Conservation (phyloP, 2,797 vertebrate species). For the Sphaeramia orbicularis region DNA sequence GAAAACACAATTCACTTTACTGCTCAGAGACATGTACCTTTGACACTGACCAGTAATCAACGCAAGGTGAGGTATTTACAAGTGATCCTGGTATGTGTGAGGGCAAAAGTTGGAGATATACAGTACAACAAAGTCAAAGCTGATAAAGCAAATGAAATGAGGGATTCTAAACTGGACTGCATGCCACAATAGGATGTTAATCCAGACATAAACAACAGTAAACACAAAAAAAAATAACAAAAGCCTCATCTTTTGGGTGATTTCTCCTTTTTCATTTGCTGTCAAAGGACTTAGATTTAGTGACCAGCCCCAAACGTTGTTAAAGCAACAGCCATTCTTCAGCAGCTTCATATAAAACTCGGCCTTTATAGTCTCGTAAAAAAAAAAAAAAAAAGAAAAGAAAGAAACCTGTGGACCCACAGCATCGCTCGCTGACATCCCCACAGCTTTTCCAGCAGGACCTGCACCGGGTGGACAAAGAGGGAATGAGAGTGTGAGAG, state of each 20-base stretch:
- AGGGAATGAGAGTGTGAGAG: conserved; percentile 44
- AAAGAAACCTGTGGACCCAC: conserved; percentile 82
- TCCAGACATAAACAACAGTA: conserved; percentile 13
- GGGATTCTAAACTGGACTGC: conserved; percentile 7
- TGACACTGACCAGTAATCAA: conserved; percentile 57
- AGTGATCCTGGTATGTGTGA: conserved; percentile 13
- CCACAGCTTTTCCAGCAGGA: conserved; percentile 29
- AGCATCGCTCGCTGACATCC: conserved; percentile 74
- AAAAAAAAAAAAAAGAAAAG: conserved; percentile 86
- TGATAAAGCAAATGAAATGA: conserved; percentile 17
- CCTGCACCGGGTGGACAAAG: conserved; percentile 53
- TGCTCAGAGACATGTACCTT: conserved; percentile 36
- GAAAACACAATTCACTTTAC: conserved; percentile 64
- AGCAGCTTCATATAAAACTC: conserved; percentile 85
- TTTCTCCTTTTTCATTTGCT: conserved; percentile 73
- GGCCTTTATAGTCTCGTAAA: conserved; percentile 85
- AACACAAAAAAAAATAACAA: conserved; percentile 32
- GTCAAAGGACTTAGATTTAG: conserved; percentile 83
- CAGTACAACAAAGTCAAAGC: conserved; percentile 11
- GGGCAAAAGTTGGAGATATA: conserved; percentile 12
- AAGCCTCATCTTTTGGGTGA: conserved; percentile 63
- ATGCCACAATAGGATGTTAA: background rate
- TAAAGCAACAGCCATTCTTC: conserved; percentile 86
- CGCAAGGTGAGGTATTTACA: conserved; percentile 43
- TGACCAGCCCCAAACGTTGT: conserved; percentile 82